phyloP scores from a whole-genome alignment of 2,888 invertebrate genomes.

The Melieria omissa region DNA sequence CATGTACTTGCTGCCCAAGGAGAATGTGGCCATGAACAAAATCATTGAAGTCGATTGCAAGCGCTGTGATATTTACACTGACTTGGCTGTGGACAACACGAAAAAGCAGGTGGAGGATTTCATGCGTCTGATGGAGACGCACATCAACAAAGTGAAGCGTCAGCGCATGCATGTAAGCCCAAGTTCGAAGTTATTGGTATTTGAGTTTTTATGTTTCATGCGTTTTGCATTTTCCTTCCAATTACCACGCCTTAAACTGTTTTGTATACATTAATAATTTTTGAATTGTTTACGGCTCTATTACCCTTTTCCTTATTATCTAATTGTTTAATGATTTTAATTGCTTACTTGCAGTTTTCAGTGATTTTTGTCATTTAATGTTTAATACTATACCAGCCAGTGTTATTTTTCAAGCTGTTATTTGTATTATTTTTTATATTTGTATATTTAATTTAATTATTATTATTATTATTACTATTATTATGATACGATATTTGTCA shows the following conservation, averaged over 20 bases:
- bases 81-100: slow-evolving; percentile 69
- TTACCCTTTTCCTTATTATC: slow-evolving; percentile 19
- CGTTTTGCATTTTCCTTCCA: neutral
- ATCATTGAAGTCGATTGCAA: slow-evolving; percentile 78
- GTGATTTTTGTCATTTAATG: neutral
- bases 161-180: slow-evolving; percentile 59
- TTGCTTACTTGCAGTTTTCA: slow-evolving; percentile 12
- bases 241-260: slow-evolving; percentile 17
- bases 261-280: slow-evolving; percentile 16
- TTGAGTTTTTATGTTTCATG: too few relatives aligned
- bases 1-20: slow-evolving; percentile 86
- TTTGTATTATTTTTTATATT: slow-evolving; percentile 18
- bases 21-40: slow-evolving; percentile 81
- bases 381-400: neutral
- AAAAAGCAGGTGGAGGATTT: slow-evolving; percentile 76
- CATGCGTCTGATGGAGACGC: slow-evolving; percentile 84
- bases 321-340: slow-evolving; percentile 15
- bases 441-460: slow-evolving; percentile 26
- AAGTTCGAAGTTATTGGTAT: neutral
- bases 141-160: slow-evolving; percentile 89
- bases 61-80: slow-evolving; percentile 85
- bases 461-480: slow-evolving; percentile 18
- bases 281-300: slow-evolving; percentile 29
- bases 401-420: slow-evolving; percentile 20
- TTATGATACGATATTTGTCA: neutral